Evolutionary conservation across 2,113 vertebrate species (phyloP).

Genomic region (Rhegmatorhina hoffmannsi): DNA sequence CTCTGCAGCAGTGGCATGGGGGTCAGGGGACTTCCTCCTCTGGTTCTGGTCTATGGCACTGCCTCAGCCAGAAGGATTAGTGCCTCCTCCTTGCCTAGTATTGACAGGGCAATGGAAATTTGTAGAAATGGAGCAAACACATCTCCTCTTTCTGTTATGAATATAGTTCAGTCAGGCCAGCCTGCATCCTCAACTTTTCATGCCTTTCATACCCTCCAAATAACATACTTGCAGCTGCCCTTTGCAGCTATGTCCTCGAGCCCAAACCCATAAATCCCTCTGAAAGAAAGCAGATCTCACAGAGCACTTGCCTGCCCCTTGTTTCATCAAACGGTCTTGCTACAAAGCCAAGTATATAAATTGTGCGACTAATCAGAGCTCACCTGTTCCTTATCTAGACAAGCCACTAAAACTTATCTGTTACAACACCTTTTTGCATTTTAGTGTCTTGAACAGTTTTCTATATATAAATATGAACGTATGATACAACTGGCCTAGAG

Average conservation of each 20-base stretch:
- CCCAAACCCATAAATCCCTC: background rate
- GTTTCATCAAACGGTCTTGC: background rate
- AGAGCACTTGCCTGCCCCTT: background rate
- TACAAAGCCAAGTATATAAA: background rate
- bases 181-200: rapidly evolving
- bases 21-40: rapidly evolving
- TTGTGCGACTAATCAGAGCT: background rate
- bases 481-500: background rate
- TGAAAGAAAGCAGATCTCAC: background rate
- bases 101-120: background rate
- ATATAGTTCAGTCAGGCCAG: background rate
- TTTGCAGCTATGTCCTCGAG: background rate
- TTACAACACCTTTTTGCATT: background rate
- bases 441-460: background rate
- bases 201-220: background rate
- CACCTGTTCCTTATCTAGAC: background rate
- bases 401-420: background rate
- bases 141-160: background rate
- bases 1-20: rapidly evolving
- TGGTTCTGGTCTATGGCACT: background rate
- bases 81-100: background rate
- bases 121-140: background rate
- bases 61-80: rapidly evolving
- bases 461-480: background rate
- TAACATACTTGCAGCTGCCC: too few relatives aligned